Evolutionary conservation across 2,888 invertebrate species (phyloP).

Genomic region (Rhogogaster chlorosoma): DNA sequence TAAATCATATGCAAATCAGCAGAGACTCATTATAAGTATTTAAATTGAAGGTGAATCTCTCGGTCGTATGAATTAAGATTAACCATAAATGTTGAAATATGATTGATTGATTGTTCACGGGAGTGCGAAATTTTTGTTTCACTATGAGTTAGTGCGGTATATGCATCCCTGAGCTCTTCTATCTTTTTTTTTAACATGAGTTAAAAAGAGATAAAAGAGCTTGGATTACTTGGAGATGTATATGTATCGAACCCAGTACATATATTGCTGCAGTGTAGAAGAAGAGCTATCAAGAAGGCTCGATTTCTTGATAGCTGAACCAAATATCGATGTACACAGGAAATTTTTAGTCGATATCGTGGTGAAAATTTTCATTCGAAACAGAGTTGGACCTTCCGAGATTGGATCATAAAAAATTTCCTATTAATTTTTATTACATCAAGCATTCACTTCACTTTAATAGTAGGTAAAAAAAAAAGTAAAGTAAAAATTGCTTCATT

Average conservation of each 20-base stretch:
- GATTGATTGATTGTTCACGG: background rate
- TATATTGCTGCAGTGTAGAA: background rate
- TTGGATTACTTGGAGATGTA: too few relatives aligned
- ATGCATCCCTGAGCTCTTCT: too few relatives aligned
- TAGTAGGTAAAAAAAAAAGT: background rate
- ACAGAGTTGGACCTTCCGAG: background rate
- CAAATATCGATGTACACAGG: background rate
- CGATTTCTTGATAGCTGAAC: background rate
- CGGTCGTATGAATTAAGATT: background rate
- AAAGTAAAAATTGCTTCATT: background rate
- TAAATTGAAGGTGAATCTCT: slow-evolving; percentile 1
- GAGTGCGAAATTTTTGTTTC: background rate
- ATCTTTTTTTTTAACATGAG: too few relatives aligned
- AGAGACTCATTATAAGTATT: background rate
- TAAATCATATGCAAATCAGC: background rate
- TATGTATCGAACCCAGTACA: too few relatives aligned
- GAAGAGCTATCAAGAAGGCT: background rate
- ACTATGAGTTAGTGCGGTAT: too few relatives aligned
- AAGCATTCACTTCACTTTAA: background rate
- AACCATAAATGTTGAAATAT: background rate
- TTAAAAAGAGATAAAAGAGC: too few relatives aligned
- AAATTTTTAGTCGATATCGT: too few relatives aligned
- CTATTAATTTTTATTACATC: background rate
- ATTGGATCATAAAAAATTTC: background rate
- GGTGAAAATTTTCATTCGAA: background rate